phyloP scores from a whole-genome alignment of 2,797 vertebrate genomes.

The Anisognathus igniventris region DNA sequence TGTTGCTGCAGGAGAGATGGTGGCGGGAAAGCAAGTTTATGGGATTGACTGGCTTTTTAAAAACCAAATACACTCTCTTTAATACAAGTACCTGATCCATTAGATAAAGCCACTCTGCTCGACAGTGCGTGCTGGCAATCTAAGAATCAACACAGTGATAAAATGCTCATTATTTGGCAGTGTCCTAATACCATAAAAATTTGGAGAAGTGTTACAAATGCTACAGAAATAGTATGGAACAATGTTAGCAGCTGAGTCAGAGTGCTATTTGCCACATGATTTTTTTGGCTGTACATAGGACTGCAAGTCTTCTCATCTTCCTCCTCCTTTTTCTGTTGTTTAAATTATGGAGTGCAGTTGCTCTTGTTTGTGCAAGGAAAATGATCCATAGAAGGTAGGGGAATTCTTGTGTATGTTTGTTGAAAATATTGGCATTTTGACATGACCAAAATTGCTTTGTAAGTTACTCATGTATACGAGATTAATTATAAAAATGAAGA shows the following conservation, averaged over 20 bases:
- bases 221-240: constrained; percentile 54
- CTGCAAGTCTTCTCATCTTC: constrained; percentile 34
- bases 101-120: neutral
- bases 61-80: neutral
- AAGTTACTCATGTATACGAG: neutral
- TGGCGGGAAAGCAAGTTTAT: neutral
- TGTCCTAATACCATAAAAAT: constrained; percentile 35
- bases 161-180: neutral
- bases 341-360: constrained; percentile 38
- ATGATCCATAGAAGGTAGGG: constrained; percentile 37
- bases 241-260: constrained; percentile 52
- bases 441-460: constrained; percentile 1
- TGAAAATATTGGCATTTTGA: constrained; percentile 46
- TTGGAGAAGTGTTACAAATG: constrained; percentile 39
- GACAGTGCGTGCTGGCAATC: neutral
- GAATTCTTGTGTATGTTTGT: neutral
- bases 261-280: constrained; percentile 32
- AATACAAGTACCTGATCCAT: neutral
- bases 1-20: neutral
- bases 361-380: constrained; percentile 48
- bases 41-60: neutral
- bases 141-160: neutral
- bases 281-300: constrained; percentile 13
- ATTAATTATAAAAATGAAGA: constrained; percentile 30
- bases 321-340: constrained; percentile 31